A percentile compares a stretch with the other conserved stretches of the same genome.
Evolutionary conservation across 2,797 vertebrate genomes (phyloP).

Genomic region (Dryobates pubescens): DNA sequence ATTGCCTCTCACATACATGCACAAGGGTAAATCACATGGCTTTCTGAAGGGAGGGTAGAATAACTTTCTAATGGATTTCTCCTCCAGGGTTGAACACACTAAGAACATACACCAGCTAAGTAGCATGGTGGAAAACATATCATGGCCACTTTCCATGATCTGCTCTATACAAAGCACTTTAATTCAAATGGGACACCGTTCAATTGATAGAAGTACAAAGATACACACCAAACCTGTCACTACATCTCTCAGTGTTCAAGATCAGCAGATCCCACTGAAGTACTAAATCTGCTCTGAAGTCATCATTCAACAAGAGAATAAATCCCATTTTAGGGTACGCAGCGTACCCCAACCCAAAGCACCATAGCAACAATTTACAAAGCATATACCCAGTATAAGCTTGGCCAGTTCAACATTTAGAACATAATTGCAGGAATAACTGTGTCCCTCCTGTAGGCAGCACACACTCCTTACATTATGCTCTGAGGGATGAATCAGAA

Average conservation of each 20-base stretch:
- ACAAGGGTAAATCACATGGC: not conserved
- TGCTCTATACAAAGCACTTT: not conserved
- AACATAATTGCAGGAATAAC: not conserved
- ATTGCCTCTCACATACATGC: not conserved
- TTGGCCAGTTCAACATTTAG: not conserved
- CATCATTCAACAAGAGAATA: not conserved
- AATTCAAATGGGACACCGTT: not conserved
- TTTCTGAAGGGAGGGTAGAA: not conserved
- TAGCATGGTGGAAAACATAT: not conserved
- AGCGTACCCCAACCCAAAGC: not conserved
- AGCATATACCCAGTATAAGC: not conserved
- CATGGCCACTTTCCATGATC: not conserved
- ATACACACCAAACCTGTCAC: not conserved
- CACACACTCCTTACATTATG: not conserved
- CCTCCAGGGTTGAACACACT: not conserved
- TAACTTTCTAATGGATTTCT: not conserved
- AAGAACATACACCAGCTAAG: not conserved
- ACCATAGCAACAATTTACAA: not conserved
- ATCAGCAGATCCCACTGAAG: not conserved
- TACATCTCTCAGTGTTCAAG: not conserved
- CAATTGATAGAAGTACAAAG: not conserved
- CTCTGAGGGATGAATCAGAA: not conserved
- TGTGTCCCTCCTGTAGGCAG: not conserved
- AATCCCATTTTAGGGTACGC: not conserved
- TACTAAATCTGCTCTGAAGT: not conserved